These are phyloP conservation scores for Lepeophtheirus salmonis DNA, from an alignment of 1,140 invertebrate genomes.

Conservation along the genomic window DNA sequence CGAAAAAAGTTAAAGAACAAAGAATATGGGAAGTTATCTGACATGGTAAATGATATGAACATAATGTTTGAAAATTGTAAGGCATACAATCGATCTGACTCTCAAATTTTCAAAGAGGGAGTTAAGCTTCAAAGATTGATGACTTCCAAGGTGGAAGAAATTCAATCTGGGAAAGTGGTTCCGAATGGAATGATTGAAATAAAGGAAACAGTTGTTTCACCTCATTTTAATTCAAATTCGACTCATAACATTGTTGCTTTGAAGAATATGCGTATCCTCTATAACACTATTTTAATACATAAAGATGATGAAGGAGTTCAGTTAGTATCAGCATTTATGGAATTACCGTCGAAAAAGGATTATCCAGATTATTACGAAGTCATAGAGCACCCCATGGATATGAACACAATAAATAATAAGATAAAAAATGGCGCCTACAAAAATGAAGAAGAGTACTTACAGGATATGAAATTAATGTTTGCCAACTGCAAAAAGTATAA, in stretches of 20 bases:
- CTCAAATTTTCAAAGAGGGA: constrained; percentile 65
- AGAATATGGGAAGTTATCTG: constrained; percentile 60
- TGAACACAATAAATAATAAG: constrained; percentile 77
- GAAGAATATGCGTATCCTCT: constrained; percentile 46
- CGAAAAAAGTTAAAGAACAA: constrained; percentile 68
- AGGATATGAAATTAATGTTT: constrained; percentile 50
- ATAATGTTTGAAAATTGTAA: constrained; percentile 96
- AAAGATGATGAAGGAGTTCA: constrained; percentile 54
- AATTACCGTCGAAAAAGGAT: constrained; percentile 37
- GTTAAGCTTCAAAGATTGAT: constrained; percentile 59
- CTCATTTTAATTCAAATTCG: constrained; percentile 39
- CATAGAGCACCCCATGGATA: constrained; percentile 81
- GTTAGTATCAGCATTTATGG: constrained; percentile 58
- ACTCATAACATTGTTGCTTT: constrained; percentile 35
- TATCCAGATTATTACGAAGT: constrained; percentile 35
- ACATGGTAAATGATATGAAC: constrained; percentile 83
- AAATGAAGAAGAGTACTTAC: constrained; percentile 5
- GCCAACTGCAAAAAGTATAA: constrained; percentile 87
- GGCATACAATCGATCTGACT: constrained; percentile 72
- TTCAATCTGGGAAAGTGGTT: constrained; percentile 55
- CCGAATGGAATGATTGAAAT: too few species aligned
- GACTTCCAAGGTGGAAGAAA: constrained; percentile 61
- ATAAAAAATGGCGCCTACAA: constrained; percentile 39
- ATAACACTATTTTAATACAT: constrained; percentile 69
- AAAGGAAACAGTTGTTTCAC: constrained; percentile 30